Base-by-base conservation (phyloP, 2,113 vertebrate species). In the Vombatus ursinus region DNA sequence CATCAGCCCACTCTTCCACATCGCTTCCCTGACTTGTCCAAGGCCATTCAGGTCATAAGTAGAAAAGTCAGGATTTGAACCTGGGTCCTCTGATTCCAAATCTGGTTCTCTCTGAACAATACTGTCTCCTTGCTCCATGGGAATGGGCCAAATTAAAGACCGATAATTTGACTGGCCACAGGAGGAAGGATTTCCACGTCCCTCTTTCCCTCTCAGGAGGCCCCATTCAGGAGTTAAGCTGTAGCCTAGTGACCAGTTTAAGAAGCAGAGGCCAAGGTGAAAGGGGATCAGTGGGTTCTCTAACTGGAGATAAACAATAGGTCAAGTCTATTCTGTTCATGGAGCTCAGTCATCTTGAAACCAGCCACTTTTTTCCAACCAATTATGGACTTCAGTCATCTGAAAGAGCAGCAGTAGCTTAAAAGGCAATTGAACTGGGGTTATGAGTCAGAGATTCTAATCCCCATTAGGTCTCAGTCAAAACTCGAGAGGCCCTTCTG, bases 371-470 rank as follows among this genome's bases (percentile, higher is more conserved):
- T 50, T 44, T 51, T 90, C 25, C 12, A 94, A 37, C 10, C 57
- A 44, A 31, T 49, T 92, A 49, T 90, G 89, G 28, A 49, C 53
- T 77, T 94, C 24, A 52, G 23, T 51, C 57, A 44, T 93, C 77
- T 93, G 52, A 92, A 89, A 57, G 3, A 94, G 28, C 6, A 53
- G 51, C 61, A 51, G 77, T 19, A 23, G 48, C 92, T 68, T 57
- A 52, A 94, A 93, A 94, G 50, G 52, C 90, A 92, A 84, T 23
- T 68, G 25, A 95, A 91, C 3, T 92, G 16, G 91, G 92, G 50
- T 91, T 93, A 28, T 95, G 90, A 96, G 91, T 97, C 90, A 92
- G 28, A 23, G 0, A 24, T 47, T 53, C 16, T 93, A 95, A 95
- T 94, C 94, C 54, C 52, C 91, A 91, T 12, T 89, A 95, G 93